phyloP scores from a whole-genome alignment of 2,797 vertebrate genomes.

The Odontamblyopus lacepedii region DNA sequence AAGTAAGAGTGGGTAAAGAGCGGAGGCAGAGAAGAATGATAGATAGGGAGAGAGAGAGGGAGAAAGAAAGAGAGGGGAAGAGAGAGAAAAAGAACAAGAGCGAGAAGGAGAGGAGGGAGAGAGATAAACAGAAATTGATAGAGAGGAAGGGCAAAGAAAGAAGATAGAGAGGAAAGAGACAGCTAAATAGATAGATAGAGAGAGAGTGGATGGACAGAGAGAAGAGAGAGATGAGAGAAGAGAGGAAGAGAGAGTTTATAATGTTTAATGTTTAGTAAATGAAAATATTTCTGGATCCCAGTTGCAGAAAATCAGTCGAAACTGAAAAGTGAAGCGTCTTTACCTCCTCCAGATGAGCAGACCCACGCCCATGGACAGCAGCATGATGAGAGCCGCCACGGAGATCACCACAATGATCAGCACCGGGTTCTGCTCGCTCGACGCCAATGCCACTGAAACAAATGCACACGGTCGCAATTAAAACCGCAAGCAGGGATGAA shows the following conservation, averaged over 20 bases:
- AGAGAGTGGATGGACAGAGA: not conserved
- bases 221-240: conserved; percentile 14
- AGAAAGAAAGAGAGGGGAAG: too few relatives aligned
- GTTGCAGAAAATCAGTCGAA: too few relatives aligned
- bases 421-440: conserved; percentile 88
- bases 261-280: too few relatives aligned
- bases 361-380: conserved; percentile 85
- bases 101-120: conserved; percentile 28
- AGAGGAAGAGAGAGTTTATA: conserved; percentile 26
- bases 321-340: conserved; percentile 16
- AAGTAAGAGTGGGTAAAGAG: not conserved
- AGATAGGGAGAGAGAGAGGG: not conserved
- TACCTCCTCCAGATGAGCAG: conserved; percentile 94
- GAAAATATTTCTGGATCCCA: too few relatives aligned
- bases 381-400: conserved; percentile 85
- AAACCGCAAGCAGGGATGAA: not conserved
- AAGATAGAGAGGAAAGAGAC: conserved; percentile 29
- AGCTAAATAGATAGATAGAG: not conserved
- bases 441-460: conserved; percentile 80
- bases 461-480: not conserved
- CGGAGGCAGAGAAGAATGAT: not conserved
- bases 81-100: not conserved
- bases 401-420: conserved; percentile 87
- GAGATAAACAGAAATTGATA: not conserved
- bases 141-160: not conserved